Conservation (phyloP, 2,797 vertebrate species). For the Dryobates pubescens region DNA sequence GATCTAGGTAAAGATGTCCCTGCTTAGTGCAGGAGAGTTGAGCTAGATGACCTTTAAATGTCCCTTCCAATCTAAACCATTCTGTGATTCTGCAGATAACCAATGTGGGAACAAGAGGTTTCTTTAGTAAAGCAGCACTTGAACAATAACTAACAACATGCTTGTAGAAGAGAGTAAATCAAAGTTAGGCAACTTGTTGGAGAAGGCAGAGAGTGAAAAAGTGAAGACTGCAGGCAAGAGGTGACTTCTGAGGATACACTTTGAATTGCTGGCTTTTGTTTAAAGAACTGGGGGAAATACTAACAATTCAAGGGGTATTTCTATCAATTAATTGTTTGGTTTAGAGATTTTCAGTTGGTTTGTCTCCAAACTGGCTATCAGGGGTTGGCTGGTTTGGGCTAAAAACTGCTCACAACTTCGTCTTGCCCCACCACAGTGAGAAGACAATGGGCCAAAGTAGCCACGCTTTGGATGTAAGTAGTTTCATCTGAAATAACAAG, state of each 20-base stretch:
- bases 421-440: neutral
- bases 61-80: too few species aligned
- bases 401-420: neutral
- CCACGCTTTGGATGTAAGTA: slow-evolving; percentile 36
- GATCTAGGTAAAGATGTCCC: too few species aligned
- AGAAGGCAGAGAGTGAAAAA: slow-evolving; percentile 13
- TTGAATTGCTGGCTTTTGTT: neutral
- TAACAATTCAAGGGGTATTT: rapidly evolving
- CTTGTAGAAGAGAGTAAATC: slow-evolving; percentile 14
- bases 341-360: neutral
- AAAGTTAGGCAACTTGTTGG: neutral
- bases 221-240: slow-evolving; percentile 3
- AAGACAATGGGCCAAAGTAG: slow-evolving; percentile 32
- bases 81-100: neutral
- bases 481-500: slow-evolving; percentile 68
- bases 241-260: slow-evolving; percentile 8
- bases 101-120: slow-evolving; percentile 13
- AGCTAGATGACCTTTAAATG: too few species aligned
- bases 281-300: neutral
- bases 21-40: too few species aligned
- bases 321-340: neutral
- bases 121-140: neutral
- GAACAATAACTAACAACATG: slow-evolving; percentile 23
- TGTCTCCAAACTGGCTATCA: neutral
- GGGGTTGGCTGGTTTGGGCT: neutral